A percentile compares a stretch with the other conserved stretches of the same genome.
phyloP scores from a whole-genome alignment of 1,140 invertebrate species.

The Meloidogyne exigua region DNA sequence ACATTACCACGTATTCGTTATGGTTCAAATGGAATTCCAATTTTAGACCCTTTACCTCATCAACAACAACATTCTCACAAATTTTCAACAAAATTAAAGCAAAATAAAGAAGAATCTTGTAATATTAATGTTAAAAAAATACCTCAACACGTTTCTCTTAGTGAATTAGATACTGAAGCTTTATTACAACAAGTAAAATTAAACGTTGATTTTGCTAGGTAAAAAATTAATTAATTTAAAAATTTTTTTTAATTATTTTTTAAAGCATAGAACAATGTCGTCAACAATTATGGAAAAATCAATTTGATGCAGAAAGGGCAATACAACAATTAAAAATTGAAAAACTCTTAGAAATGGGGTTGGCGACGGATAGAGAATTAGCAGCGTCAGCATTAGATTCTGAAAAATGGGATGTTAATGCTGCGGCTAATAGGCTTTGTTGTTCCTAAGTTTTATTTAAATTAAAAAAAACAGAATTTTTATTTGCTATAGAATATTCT shows the following conservation, averaged over 20 bases:
- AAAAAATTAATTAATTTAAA: background rate
- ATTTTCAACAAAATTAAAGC: conserved; percentile 2
- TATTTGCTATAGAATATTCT: too few species aligned
- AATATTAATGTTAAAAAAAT: background rate
- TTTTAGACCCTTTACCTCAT: conserved; percentile 32
- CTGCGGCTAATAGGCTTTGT: conserved; percentile 43
- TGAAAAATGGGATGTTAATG: conserved; percentile 47
- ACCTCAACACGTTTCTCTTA: conserved; percentile 18
- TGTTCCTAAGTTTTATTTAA: conserved; percentile 1
- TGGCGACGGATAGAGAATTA: conserved; percentile 30
- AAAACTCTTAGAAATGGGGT: conserved; percentile 45
- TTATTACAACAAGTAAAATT: conserved; percentile 32
- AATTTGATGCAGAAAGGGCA: conserved; percentile 41
- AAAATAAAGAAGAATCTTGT: conserved; percentile 2
- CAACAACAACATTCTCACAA: conserved; percentile 29
- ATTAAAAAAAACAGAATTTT: too few species aligned
- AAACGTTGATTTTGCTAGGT: conserved; percentile 47
- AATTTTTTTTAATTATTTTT: background rate
- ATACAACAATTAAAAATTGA: conserved; percentile 46
- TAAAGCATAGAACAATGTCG: conserved; percentile 43
- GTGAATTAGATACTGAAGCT: conserved; percentile 43
- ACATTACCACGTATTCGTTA: conserved; percentile 22
- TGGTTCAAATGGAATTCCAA: conserved; percentile 38
- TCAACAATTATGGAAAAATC: conserved; percentile 19
- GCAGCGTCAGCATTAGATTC: conserved; percentile 39